Evolutionary conservation across 2,113 vertebrate genomes (phyloP).

Genomic region (Atrichornis clamosus): DNA sequence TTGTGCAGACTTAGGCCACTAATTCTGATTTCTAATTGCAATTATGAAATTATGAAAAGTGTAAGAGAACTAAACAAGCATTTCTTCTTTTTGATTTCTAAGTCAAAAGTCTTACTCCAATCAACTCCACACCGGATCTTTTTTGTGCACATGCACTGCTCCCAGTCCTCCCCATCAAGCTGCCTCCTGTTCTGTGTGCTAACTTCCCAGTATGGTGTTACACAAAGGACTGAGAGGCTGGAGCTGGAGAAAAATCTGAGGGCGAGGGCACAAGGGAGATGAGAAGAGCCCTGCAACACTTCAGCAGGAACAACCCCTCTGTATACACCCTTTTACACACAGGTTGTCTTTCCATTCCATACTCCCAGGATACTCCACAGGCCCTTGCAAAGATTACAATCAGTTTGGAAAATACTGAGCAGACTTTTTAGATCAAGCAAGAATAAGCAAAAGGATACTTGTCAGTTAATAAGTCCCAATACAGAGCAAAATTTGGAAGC

Average conservation of each 20-base stretch:
- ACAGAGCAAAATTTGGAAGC: neutral
- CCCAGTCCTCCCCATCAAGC: neutral
- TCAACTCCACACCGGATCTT: neutral
- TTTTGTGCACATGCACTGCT: neutral
- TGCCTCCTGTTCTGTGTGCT: neutral
- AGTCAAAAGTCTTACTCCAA: neutral
- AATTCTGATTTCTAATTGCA: neutral
- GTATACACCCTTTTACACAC: neutral
- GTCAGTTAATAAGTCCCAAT: neutral
- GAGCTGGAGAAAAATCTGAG: neutral
- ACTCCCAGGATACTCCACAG: neutral
- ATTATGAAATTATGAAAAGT: neutral
- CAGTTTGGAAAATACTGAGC: neutral
- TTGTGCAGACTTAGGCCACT: neutral
- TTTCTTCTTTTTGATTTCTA: neutral
- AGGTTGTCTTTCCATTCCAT: neutral
- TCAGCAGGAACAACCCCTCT: neutral
- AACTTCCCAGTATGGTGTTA: neutral
- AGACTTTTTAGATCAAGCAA: neutral
- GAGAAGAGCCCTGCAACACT: neutral
- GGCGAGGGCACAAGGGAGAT: neutral
- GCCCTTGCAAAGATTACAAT: neutral
- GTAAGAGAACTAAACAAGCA: neutral
- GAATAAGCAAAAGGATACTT: neutral
- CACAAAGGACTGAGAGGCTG: neutral